A percentile compares a stretch with the other conserved stretches of the same genome.
Conservation (phyloP, 2,113 vertebrate genomes). For the Rhadina sibilatrix region DNA sequence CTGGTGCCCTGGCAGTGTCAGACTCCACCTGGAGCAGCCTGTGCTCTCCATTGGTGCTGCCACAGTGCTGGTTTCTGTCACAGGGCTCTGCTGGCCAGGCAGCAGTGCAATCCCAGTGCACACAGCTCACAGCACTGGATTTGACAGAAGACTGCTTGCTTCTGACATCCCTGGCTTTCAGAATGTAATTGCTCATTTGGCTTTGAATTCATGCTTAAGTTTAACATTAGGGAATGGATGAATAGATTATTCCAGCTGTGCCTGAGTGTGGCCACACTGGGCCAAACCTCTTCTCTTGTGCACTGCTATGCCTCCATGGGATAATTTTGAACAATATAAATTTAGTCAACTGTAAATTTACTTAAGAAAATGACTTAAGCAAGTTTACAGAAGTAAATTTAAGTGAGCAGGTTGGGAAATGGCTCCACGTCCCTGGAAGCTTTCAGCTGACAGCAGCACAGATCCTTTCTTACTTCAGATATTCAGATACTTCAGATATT, state of each 20-base stretch:
- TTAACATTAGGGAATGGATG: neutral
- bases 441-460: neutral
- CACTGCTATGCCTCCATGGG: neutral
- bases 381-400: neutral
- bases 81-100: neutral
- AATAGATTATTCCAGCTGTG: neutral
- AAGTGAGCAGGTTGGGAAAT: neutral
- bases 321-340: neutral
- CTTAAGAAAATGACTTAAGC: neutral
- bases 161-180: neutral
- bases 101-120: neutral
- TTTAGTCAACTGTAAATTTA: neutral
- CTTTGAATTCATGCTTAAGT: neutral
- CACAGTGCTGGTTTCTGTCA: neutral
- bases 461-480: neutral
- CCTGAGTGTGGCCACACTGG: neutral
- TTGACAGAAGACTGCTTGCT: neutral
- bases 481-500: neutral
- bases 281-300: neutral
- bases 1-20: no score
- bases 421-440: neutral
- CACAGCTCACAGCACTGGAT: neutral
- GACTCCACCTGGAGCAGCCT: neutral
- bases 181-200: neutral
- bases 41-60: neutral